Conservation (phyloP, 2,888 invertebrate genomes). For the Isoperla grammatica region DNA sequence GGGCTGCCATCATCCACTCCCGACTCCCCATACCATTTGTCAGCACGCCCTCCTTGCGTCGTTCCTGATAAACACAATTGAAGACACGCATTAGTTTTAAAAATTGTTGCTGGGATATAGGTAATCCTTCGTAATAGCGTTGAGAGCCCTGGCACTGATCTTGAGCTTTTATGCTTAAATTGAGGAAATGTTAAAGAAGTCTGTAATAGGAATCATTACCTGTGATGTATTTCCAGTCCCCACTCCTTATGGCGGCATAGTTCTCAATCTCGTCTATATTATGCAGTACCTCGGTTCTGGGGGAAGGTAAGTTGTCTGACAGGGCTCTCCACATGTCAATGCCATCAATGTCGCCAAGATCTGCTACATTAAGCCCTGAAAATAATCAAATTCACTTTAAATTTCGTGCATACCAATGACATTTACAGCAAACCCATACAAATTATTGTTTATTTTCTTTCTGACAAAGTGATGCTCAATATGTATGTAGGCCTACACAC, state of each 20-base stretch:
- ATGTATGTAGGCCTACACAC: too few species aligned
- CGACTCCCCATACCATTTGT: constrained; percentile 46
- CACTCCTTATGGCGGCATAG: constrained; percentile 41
- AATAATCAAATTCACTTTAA: too few species aligned
- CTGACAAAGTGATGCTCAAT: too few species aligned
- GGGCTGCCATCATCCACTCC: constrained; percentile 38
- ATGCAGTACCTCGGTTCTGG: constrained; percentile 46
- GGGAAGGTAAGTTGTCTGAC: constrained; percentile 40
- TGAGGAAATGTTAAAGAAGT: too few species aligned
- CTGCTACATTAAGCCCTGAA: constrained; percentile 42
- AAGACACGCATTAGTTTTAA: neutral
- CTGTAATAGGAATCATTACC: too few species aligned
- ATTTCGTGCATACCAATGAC: constrained; percentile 52
- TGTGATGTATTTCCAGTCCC: constrained; percentile 43
- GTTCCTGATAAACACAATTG: constrained; percentile 11
- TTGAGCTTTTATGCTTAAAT: too few species aligned
- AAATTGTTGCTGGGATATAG: neutral
- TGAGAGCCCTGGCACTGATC: too few species aligned
- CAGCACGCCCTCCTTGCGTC: constrained; percentile 35
- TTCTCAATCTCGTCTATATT: constrained; percentile 45
- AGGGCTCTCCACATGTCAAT: constrained; percentile 49
- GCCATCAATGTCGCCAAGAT: constrained; percentile 54
- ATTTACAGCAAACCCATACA: neutral
- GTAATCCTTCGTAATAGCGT: too few species aligned
- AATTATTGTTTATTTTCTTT: neutral